A percentile compares a stretch with the other conserved stretches of the same genome.
Conservation (phyloP, 2,888 invertebrate species). For the Tetheella fluctuosa region DNA sequence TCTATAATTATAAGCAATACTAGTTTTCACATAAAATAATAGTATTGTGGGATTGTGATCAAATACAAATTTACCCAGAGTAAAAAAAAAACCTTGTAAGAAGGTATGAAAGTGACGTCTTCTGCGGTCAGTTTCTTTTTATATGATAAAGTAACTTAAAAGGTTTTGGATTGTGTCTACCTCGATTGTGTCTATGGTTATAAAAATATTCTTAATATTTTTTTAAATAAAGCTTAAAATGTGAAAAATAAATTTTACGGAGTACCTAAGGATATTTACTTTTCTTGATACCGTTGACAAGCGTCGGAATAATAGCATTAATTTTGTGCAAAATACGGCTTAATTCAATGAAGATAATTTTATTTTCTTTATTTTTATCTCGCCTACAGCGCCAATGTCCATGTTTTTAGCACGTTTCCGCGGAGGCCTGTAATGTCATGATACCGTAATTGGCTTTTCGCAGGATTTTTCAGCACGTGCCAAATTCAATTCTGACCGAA, state of each 20-base stretch:
- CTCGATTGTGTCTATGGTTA: too few relatives aligned
- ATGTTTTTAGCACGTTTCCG: constrained; percentile 1
- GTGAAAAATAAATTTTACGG: neutral
- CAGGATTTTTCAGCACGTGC: neutral
- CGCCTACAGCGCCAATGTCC: neutral
- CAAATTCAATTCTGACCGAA: neutral
- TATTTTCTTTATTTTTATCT: neutral
- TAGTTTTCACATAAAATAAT: too few relatives aligned
- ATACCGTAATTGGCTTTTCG: constrained; percentile 1
- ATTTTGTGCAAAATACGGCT: neutral
- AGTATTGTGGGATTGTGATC: too few relatives aligned
- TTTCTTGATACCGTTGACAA: neutral
- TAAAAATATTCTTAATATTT: too few relatives aligned
- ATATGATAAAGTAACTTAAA: neutral
- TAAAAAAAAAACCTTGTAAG: too few relatives aligned
- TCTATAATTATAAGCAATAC: too few relatives aligned
- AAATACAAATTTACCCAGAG: too few relatives aligned
- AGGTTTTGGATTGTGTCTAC: too few relatives aligned
- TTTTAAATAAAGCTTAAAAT: neutral
- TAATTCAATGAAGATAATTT: constrained; percentile 10
- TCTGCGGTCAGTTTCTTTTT: too few relatives aligned
- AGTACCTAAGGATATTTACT: neutral
- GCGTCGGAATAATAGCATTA: neutral
- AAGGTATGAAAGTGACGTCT: too few relatives aligned
- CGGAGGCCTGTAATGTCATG: neutral